Conservation (phyloP, 2,797 vertebrate species). For the Gobionotothen gibberifrons region DNA sequence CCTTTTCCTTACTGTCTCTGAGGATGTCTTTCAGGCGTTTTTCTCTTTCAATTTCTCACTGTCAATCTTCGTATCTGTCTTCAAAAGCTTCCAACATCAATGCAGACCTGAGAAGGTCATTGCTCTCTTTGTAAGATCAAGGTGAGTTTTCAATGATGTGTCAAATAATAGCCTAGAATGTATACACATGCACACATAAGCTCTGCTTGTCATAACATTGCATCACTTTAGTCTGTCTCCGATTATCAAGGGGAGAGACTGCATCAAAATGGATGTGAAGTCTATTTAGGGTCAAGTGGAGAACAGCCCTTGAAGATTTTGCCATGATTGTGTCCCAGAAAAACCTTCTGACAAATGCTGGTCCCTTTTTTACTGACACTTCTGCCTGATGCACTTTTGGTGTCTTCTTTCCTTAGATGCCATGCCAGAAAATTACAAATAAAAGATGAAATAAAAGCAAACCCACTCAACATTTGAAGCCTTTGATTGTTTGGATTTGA, state of each 20-base stretch:
- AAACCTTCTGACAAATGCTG: slow-evolving; percentile 18
- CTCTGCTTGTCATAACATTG: slow-evolving; percentile 21
- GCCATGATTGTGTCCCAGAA: slow-evolving; percentile 41
- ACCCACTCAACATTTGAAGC: slow-evolving; percentile 26
- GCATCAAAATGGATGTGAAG: slow-evolving; percentile 36
- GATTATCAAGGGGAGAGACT: slow-evolving; percentile 1
- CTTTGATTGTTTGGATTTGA: slow-evolving; percentile 33
- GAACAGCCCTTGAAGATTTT: slow-evolving; percentile 45
- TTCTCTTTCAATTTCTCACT: slow-evolving; percentile 25
- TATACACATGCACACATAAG: slow-evolving; percentile 9
- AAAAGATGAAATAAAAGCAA: slow-evolving; percentile 41
- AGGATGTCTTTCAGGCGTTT: slow-evolving; percentile 23
- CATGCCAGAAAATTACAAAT: slow-evolving; percentile 27
- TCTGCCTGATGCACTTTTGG: slow-evolving; percentile 26
- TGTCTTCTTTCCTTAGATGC: slow-evolving; percentile 27
- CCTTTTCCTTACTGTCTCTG: slow-evolving; percentile 19
- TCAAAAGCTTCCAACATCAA: slow-evolving; percentile 41
- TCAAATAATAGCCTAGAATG: not conserved
- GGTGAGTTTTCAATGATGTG: slow-evolving; percentile 37
- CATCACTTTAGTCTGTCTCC: slow-evolving; percentile 43
- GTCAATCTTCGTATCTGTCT: slow-evolving; percentile 48
- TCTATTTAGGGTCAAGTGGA: slow-evolving; percentile 33
- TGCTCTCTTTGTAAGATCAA: slow-evolving; percentile 45
- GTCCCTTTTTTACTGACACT: slow-evolving; percentile 35
- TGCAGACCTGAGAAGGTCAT: slow-evolving; percentile 27